Percentiles rank a stretch among this genome's conserved stretches.
phyloP scores from a whole-genome alignment of 1,140 invertebrate species.

The Euschistus heros region DNA sequence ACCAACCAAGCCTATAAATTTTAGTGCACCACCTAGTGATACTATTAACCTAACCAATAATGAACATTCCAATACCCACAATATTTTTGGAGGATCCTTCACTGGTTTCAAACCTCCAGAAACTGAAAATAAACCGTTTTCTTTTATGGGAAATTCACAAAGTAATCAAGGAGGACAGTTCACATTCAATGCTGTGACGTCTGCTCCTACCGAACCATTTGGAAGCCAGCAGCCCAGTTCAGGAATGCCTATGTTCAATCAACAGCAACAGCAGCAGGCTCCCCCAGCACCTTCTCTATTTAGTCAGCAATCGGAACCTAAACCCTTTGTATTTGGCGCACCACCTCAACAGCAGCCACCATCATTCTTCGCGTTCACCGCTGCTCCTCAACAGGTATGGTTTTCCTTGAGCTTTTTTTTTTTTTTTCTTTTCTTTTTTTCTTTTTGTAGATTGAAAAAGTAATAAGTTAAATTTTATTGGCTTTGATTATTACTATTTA shows the following conservation, averaged over 20 bases:
- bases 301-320: background rate
- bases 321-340: slow-evolving; percentile 1
- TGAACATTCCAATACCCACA: background rate
- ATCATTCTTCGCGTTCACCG: background rate
- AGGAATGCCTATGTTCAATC: no score
- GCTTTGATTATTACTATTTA: no score
- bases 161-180: background rate
- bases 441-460: no score
- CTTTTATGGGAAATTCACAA: slow-evolving; percentile 1
- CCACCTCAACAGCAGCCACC: background rate
- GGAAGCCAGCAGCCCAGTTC: background rate
- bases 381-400: background rate
- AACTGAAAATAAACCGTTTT: slow-evolving; percentile 7
- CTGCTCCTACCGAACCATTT: background rate
- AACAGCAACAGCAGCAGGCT: background rate
- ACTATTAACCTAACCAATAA: background rate
- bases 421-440: no score
- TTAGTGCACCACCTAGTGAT: background rate
- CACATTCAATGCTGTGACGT: background rate
- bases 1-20: background rate
- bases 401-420: no score
- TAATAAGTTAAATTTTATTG: no score
- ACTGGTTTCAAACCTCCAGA: slow-evolving; percentile 1
- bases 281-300: background rate
- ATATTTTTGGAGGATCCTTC: background rate